Percentiles rank a stretch among this genome's conserved stretches.
These are phyloP conservation scores for Cydia fagiglandana DNA, from an alignment of 1,140 invertebrate species.

Conservation along the genomic window DNA sequence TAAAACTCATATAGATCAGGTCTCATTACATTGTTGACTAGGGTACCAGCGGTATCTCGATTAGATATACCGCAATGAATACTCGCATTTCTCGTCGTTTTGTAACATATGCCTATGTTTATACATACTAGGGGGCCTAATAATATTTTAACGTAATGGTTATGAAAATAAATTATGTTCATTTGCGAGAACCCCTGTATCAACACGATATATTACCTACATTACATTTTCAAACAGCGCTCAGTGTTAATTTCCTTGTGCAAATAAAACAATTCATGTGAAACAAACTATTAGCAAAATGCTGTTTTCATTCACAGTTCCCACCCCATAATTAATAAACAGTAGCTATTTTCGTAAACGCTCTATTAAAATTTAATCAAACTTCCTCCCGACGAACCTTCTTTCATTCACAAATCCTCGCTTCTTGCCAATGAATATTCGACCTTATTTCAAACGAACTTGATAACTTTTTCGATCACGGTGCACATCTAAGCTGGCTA, in stretches of 20 bases:
- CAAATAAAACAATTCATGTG: background rate
- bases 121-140: too few relatives aligned
- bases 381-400: background rate
- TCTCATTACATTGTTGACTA: too few relatives aligned
- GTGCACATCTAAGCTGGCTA: background rate
- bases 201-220: background rate
- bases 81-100: too few relatives aligned
- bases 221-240: background rate
- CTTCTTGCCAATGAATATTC: background rate
- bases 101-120: too few relatives aligned
- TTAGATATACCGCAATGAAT: too few relatives aligned
- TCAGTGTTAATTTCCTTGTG: background rate
- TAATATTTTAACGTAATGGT: too few relatives aligned
- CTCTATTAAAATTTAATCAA: constrained; percentile 24
- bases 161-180: too few relatives aligned
- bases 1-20: too few relatives aligned
- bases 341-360: constrained; percentile 12
- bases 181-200: too few relatives aligned
- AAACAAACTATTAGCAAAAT: background rate
- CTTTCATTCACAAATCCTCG: background rate
- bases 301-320: background rate
- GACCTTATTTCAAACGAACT: background rate
- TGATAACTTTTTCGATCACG: background rate
- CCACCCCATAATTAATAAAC: constrained; percentile 14
- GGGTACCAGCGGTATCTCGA: too few relatives aligned